Conservation (phyloP, 2,797 vertebrate species). For the Labeo calbasu region DNA sequence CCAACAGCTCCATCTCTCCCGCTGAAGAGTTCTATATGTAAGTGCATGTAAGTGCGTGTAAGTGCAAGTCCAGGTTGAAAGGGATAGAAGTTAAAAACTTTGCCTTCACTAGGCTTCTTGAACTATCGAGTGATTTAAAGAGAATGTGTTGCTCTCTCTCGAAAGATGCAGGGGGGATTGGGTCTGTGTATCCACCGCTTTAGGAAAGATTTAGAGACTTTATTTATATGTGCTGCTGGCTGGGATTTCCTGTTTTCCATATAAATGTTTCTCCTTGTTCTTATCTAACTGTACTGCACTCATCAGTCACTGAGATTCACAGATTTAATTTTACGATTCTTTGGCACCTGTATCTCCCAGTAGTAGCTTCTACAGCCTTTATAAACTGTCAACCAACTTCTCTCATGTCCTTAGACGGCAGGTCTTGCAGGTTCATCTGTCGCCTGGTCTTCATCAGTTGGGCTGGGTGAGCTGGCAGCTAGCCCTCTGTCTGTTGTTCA, state of each 20-base stretch:
- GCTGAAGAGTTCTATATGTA: conserved; percentile 99
- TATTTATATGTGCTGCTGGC: conserved; percentile 62
- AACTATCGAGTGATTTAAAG: not conserved
- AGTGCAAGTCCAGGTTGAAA: conserved; percentile 29
- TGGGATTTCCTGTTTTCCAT: conserved; percentile 76
- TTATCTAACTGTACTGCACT: conserved; percentile 42
- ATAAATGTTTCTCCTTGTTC: conserved; percentile 65
- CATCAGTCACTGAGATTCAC: conserved; percentile 5
- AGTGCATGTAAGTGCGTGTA: conserved; percentile 85
- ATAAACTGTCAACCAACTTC: not conserved
- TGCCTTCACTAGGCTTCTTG: not conserved
- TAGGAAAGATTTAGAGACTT: conserved; percentile 47
- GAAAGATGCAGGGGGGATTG: not conserved
- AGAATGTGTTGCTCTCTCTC: conserved; percentile 1
- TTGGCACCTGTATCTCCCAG: conserved; percentile 8
- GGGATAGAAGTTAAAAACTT: conserved; percentile 13
- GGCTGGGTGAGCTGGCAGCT: conserved; percentile 95
- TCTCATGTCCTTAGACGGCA: conserved; percentile 82
- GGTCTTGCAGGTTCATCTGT: conserved; percentile 91
- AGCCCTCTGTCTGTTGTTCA: conserved; percentile 91
- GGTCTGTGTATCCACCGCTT: conserved; percentile 34
- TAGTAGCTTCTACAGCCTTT: not conserved
- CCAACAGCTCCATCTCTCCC: conserved; percentile 86
- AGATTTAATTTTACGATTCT: conserved; percentile 2
- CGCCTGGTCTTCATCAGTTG: conserved; percentile 90